Conservation (phyloP, 2,797 vertebrate species). For the Pachyuromys duprasi region DNA sequence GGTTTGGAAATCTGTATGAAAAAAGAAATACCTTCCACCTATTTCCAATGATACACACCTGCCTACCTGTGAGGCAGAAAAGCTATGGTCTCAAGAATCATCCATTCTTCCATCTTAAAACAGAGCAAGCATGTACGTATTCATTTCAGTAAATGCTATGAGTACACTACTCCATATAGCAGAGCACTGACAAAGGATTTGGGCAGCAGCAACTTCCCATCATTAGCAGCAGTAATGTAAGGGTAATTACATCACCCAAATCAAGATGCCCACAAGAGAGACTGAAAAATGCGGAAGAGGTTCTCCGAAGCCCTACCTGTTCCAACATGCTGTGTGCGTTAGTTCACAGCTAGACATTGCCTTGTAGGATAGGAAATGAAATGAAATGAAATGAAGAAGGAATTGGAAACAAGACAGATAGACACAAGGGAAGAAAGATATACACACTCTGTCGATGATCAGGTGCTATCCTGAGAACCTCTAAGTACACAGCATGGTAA, state of each 20-base stretch:
- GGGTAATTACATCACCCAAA: conserved; percentile 9
- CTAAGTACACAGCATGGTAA: background rate
- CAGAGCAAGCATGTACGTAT: background rate
- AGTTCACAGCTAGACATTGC: background rate
- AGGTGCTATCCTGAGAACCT: background rate
- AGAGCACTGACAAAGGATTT: background rate
- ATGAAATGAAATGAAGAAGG: conserved; percentile 5
- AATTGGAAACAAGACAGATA: background rate
- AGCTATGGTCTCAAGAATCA: background rate
- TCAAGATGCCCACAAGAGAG: conserved; percentile 5
- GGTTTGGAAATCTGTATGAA: conserved; percentile 39
- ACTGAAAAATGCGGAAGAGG: background rate
- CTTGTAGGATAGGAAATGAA: background rate
- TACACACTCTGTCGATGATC: background rate
- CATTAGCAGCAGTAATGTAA: background rate
- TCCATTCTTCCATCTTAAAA: background rate
- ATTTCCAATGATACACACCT: background rate
- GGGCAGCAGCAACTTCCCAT: background rate
- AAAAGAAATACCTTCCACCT: background rate
- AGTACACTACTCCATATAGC: background rate
- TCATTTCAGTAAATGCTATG: background rate
- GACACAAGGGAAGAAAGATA: background rate
- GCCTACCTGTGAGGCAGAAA: conserved; percentile 3
- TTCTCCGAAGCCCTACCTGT: background rate
- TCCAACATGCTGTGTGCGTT: background rate